Conservation (phyloP, 2,888 invertebrate species). For the Pachymerium ferrugineum region DNA sequence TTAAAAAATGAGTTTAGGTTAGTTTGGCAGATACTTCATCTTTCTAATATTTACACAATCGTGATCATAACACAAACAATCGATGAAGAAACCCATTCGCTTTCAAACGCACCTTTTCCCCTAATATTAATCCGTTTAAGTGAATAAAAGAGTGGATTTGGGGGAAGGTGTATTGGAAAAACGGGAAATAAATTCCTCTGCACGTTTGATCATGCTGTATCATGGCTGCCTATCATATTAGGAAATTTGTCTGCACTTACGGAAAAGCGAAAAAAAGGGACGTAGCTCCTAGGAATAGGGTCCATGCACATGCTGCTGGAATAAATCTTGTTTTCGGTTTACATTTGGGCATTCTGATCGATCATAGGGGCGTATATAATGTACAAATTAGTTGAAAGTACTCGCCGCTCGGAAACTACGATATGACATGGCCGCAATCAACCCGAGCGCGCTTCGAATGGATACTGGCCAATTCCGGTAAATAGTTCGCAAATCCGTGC, state of each 20-base stretch:
- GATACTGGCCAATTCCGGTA: neutral
- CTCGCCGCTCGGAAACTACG: constrained; percentile 10
- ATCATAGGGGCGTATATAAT: neutral
- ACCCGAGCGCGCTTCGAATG: constrained; percentile 13
- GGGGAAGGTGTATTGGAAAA: neutral
- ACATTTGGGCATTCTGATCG: constrained; percentile 77
- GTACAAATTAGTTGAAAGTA: constrained; percentile 17
- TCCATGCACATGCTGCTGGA: constrained; percentile 98
- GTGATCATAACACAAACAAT: neutral
- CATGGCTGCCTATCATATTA: constrained; percentile 37
- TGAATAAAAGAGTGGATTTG: neutral
- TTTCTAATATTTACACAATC: neutral
- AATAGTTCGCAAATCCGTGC: neutral
- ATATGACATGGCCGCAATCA: constrained; percentile 22
- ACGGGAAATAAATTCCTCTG: neutral
- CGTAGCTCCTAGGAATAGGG: constrained; percentile 85
- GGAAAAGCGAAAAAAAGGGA: constrained; percentile 94
- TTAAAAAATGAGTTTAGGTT: neutral
- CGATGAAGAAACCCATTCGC: neutral
- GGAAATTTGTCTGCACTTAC: constrained; percentile 63
- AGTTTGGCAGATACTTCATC: neutral
- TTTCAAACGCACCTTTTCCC: too few relatives aligned
- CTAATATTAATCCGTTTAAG: neutral
- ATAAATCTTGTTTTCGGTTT: constrained; percentile 93
- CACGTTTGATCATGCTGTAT: neutral